A percentile compares a stretch with the other conserved stretches of the same genome.
Conservation (phyloP, 2,888 invertebrate species). For the Parnassius orleans region DNA sequence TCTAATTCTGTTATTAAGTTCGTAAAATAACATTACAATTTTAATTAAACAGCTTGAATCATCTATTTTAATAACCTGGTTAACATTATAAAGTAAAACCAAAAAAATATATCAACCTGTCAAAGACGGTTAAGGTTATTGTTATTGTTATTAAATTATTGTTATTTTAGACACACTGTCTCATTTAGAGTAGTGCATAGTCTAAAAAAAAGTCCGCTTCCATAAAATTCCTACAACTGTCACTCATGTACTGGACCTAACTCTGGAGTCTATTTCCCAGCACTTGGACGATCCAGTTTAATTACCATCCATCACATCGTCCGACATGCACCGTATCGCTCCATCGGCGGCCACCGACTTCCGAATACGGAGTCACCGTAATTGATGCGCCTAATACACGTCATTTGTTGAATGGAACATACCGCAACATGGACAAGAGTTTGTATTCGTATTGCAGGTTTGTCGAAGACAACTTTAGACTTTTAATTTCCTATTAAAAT, state of each 20-base stretch:
- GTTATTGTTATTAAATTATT: no score
- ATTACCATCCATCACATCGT: conserved; percentile 60
- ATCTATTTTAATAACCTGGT: no score
- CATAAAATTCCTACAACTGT: conserved; percentile 17
- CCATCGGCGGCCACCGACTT: conserved; percentile 39
- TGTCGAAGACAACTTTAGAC: background rate
- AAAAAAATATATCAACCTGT: no score
- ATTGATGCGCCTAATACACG: conserved; percentile 56
- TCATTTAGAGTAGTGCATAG: background rate
- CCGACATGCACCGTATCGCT: conserved; percentile 46
- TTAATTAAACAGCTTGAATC: no score
- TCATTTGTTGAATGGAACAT: conserved; percentile 28
- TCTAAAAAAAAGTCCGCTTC: background rate
- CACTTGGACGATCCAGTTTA: conserved; percentile 48
- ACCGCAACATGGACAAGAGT: conserved; percentile 10
- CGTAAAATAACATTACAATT: no score
- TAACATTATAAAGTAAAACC: no score
- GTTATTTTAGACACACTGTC: background rate
- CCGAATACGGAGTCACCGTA: conserved; percentile 44
- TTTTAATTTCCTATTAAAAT: no score
- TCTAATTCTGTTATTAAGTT: no score
- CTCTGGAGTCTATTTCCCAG: conserved; percentile 34
- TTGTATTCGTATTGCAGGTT: background rate
- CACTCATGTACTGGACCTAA: conserved; percentile 29
- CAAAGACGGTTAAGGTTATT: no score